phyloP scores from a whole-genome alignment of 2,113 vertebrate genomes.

The Ptyas mucosa region DNA sequence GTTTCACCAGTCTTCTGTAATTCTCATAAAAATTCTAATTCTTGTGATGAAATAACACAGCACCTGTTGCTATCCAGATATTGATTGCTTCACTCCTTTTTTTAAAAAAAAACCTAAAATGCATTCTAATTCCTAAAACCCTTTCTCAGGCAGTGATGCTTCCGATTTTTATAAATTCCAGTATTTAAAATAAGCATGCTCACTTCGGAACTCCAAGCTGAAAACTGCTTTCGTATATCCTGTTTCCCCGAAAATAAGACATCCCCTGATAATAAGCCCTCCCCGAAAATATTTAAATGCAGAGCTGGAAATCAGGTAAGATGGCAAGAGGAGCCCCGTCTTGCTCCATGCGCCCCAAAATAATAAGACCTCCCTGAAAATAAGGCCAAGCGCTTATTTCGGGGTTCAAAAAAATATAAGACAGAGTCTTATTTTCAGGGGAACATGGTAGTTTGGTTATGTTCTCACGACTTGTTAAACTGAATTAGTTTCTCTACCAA shows the following conservation, averaged over 20 bases:
- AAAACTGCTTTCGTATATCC: background rate
- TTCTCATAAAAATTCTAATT: background rate
- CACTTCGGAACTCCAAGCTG: background rate
- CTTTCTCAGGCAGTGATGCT: background rate
- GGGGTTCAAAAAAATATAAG: too few species aligned
- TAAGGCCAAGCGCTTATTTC: too few species aligned
- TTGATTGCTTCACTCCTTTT: background rate
- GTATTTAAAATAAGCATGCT: background rate
- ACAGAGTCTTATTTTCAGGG: too few species aligned
- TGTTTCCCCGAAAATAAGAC: too few species aligned
- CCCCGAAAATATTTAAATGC: too few species aligned
- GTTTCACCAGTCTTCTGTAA: background rate
- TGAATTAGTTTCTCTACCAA: background rate
- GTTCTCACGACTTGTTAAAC: background rate
- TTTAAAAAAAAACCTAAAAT: background rate
- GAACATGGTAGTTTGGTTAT: background rate
- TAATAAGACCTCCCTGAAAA: too few species aligned
- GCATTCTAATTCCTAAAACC: background rate
- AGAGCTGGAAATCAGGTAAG: too few species aligned
- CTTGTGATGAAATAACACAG: background rate
- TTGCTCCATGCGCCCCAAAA: too few species aligned
- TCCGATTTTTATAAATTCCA: background rate
- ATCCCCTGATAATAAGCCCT: too few species aligned
- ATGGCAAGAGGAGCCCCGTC: too few species aligned
- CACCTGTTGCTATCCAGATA: background rate